Evolutionary conservation across 2,797 vertebrate species (phyloP), one percentile per base, ranked within the genome.

Genomic region (Enteromius unitaeniatus): DNA sequence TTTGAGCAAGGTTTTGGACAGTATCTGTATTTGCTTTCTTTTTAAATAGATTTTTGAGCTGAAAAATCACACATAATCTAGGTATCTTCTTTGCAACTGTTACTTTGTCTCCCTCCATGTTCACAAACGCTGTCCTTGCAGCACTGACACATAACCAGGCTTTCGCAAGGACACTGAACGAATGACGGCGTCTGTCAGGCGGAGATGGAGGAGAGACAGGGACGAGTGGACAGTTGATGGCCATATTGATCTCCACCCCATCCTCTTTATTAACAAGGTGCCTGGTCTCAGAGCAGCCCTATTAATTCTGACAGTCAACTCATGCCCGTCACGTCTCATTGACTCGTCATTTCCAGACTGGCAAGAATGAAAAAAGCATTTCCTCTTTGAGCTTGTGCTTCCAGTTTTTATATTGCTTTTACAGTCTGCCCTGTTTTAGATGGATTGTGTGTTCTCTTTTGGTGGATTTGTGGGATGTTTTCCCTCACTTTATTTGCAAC

Each of bases 291-390:
- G 84, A 86, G 88, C 87, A 73, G 86, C 74, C 80, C 88, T 84
- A 89, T 93, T 93, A 89, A 93, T 91, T 91, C 87, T 88, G 90
- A 89, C 88, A 77, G 42, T 91, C 90, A 92, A 93, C 90, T 91
- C 83, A 80, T 76, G 73, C 88, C 88, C 87, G 86, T 93, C 91
- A 91, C 74, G 72, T 90, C 85, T 77, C 82, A 89, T 89, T 86
- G 72, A 83, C 51, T 90, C 89, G 4, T 83, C 64, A 90, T 86
- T 81, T 89, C 86, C 83, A 85, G 49, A 85, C 62, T 62, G 83
- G 90, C 89, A 3, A 42, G 45, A 82, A 53, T 74, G 10, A 76
- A 82, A 37, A 53, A 55, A 76, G 73, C 60, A 67, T 67, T 82
- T 82, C 58, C 60, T 51, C 6, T 67, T 19, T 40, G 34, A 65